Base-by-base conservation (phyloP, 2,797 vertebrate genomes). In the Darevskia mixta region DNA sequence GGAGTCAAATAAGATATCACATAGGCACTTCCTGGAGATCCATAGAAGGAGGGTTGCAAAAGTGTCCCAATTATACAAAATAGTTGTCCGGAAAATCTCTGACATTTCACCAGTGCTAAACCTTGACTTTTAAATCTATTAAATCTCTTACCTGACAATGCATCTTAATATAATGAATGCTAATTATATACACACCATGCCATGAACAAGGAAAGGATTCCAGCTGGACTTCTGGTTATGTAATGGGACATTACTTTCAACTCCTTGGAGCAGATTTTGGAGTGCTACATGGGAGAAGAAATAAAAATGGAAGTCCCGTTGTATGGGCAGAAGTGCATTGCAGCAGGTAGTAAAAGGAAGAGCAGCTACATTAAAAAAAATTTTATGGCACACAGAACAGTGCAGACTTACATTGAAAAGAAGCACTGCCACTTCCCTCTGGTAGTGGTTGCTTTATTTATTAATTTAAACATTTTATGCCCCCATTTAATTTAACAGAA, bases 381-480 rank as follows among this genome's bases (percentile, higher is more conserved):
- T n/a, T n/a, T 8, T 35, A 4, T 35, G 10, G 5, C 18, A 67
- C 78, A 78, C 58, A 78, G 9, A 77, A 25, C 38, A 32, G 58
- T 38, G 43, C 32, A 15, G 43, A 38, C 8, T 78, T 66, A 45
- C 18, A 45, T 85, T 17, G 9, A 8, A 66, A 64, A 85, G 38
- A 76, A 32, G 10, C 45, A 5, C 61, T 23, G 9, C 7, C 41
- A 17, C 72, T 64, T 10, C 5, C 11, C 38, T 41, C 58, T 43
- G 35, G 17, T 64, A 38, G n/a, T 41, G 38, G 29, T 76, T 64
- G 38, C 3, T 25, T 64, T 41, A 15, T 61, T 43, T 35, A 55
- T 84, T 84, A 73, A 17, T 73, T 73, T 73, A 61, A 75, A 80
- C 49, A 80, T 61, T 61, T 80, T 85, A 11, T 23, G 27, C 20